These are phyloP conservation scores for Rhingia rostrata DNA, from an alignment of 2,888 invertebrate species.

Conservation along the genomic window DNA sequence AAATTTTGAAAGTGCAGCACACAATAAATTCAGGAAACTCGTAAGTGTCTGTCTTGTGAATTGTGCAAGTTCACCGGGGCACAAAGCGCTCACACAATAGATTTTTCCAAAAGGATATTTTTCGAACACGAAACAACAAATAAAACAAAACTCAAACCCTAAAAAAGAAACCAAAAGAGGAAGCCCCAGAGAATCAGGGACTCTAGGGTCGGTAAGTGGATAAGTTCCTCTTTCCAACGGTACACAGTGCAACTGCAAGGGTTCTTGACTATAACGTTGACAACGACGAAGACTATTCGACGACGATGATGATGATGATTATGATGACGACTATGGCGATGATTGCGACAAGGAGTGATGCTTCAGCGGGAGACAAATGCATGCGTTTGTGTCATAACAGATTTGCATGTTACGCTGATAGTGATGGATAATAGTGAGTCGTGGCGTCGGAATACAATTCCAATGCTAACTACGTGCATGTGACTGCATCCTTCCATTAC, in stretches of 20 bases:
- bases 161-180: constrained; percentile 58
- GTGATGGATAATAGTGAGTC: constrained; percentile 44
- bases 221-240: constrained; percentile 52
- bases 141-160: neutral
- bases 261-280: constrained; percentile 30
- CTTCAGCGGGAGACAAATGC: constrained; percentile 58
- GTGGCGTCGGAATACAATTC: constrained; percentile 24
- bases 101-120: constrained; percentile 27
- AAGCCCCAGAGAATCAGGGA: constrained; percentile 37
- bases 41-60: constrained; percentile 52
- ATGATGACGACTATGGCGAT: constrained; percentile 47
- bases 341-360: constrained; percentile 58
- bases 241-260: too few species aligned
- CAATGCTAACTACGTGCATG: constrained; percentile 2
- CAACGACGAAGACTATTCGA: constrained; percentile 14
- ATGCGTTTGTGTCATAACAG: constrained; percentile 65
- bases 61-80: constrained; percentile 54
- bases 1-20: constrained; percentile 64
- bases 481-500: constrained; percentile 13
- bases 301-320: neutral
- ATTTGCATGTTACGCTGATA: constrained; percentile 57
- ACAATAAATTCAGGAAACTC: constrained; percentile 64
- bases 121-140: constrained; percentile 14
- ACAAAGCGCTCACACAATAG: constrained; percentile 56
- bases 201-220: constrained; percentile 58